Evolutionary conservation across 2,888 invertebrate genomes (phyloP), one percentile per base, ranked within the genome.

Genomic region (Caenorhabditis japonica): DNA sequence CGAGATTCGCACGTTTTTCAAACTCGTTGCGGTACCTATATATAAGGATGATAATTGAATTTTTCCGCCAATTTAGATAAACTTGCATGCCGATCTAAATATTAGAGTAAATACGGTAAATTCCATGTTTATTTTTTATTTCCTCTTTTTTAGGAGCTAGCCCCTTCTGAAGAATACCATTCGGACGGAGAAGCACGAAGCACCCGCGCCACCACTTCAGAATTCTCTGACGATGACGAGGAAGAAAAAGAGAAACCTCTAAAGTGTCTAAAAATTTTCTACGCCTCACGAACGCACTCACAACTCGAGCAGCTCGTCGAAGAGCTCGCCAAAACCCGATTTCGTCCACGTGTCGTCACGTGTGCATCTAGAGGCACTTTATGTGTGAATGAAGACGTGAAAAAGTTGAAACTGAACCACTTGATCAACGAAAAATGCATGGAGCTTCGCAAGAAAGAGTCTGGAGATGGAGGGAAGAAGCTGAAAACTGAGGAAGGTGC

Each of bases 231-330:
- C 17, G n/a, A n/a, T n/a, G 75, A 76, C 25, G 75, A 75, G 15
- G 71, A 69, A 52, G 70, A 64, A n/a, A 38, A 66, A n/a, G 30
- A 59, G 10, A 8, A 43, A 21, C 49, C 60, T 3, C 34, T 51
- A 27, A 58, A 58, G n/a, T 76, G 61, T 34, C 12, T 66, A 13
- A 75, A 69, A 93, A 93, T 99, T 75, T 94, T 92, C 87, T 97
- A 94, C 88, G 94, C 95, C 88, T 96, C 95, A 76, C 91, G 99
- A 83, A 99, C 99, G 4, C 97, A 99, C 89, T 96, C 97, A 0
- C 97, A 99, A 88, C 89, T 99, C 39, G 91, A 94, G 0, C 99
- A 99, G 88, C 94, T 99, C 89, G 92, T 96, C n/a, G 91, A 92
- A 44, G 99, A 99, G 90, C 91, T 97, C 1, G 92, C 92, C 80